A percentile compares a stretch with the other conserved stretches of the same genome.
These are phyloP conservation scores for Channa maculata DNA, from an alignment of 2,113 vertebrate genomes.

Conservation along the genomic window DNA sequence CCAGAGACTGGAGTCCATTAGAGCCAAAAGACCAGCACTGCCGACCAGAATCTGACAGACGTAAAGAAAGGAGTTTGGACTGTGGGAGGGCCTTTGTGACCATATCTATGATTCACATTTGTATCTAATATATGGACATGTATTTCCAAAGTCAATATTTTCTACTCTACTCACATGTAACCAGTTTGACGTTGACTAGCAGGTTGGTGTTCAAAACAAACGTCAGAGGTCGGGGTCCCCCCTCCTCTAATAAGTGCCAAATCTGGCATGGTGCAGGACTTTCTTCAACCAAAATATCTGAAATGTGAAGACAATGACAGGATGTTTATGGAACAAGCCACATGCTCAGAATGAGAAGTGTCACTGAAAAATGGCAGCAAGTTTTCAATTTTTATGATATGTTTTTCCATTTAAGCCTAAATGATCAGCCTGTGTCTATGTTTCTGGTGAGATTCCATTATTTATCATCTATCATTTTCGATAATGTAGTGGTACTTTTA, in stretches of 20 bases:
- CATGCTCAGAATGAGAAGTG: too few species aligned
- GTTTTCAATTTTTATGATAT: too few species aligned
- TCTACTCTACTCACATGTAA: slow-evolving; percentile 85
- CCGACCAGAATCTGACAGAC: slow-evolving; percentile 83
- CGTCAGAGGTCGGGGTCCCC: slow-evolving; percentile 85
- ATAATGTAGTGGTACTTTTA: too few species aligned
- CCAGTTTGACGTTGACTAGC: slow-evolving; percentile 91
- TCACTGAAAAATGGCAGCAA: too few species aligned
- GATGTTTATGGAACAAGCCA: too few species aligned
- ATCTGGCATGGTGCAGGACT: slow-evolving; percentile 87
- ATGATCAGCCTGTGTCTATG: too few species aligned
- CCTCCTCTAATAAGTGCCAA: slow-evolving; percentile 85
- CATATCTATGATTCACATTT: background rate
- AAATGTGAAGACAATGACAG: slow-evolving; percentile 18
- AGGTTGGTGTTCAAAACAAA: slow-evolving; percentile 96
- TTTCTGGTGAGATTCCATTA: too few species aligned
- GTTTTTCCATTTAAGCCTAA: too few species aligned
- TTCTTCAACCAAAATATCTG: slow-evolving; percentile 88
- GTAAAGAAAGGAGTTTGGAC: background rate
- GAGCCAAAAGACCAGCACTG: slow-evolving; percentile 95
- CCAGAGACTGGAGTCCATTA: slow-evolving; percentile 91
- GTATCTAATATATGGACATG: background rate
- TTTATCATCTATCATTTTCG: too few species aligned
- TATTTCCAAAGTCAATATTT: background rate
- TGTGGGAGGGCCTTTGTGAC: too few species aligned